phyloP scores from a whole-genome alignment of 2,797 vertebrate genomes.

The Pantherophis vulpinus region DNA sequence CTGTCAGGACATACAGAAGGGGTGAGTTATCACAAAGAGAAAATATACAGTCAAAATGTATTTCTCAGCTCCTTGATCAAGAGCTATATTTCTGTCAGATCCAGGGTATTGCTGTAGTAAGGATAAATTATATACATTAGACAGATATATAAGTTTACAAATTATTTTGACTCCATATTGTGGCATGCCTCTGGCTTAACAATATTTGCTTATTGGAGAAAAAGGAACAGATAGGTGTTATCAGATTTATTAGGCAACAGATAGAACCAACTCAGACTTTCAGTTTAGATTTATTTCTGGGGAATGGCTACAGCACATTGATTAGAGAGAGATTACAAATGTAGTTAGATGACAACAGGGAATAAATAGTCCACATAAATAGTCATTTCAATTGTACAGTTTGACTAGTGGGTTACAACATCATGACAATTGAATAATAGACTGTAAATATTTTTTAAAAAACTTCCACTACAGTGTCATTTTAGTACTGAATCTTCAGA shows the following conservation, averaged over 20 bases:
- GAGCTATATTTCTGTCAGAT: constrained; percentile 26
- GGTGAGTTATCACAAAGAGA: constrained; percentile 5
- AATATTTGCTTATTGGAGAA: background rate
- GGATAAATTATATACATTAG: constrained; percentile 24
- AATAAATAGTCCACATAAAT: background rate
- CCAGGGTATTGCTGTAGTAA: background rate
- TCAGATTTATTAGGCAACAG: background rate
- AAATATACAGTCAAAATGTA: constrained; percentile 15
- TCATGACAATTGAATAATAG: background rate
- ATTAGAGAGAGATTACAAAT: background rate
- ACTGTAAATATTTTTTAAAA: background rate
- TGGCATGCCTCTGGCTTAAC: background rate
- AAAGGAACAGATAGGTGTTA: background rate
- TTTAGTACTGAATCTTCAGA: background rate
- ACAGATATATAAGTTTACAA: background rate
- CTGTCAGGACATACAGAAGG: background rate
- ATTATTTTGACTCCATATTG: background rate
- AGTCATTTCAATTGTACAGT: background rate
- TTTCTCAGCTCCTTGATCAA: constrained; percentile 27
- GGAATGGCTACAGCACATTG: background rate
- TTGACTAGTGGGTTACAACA: background rate
- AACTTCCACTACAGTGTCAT: background rate
- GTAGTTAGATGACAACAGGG: background rate
- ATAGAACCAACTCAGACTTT: background rate
- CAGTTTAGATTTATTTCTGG: background rate